Percentiles rank a stretch among this genome's conserved stretches.
These are phyloP conservation scores for Tuta absoluta DNA, from an alignment of 2,888 invertebrate species.

Conservation along the genomic window DNA sequence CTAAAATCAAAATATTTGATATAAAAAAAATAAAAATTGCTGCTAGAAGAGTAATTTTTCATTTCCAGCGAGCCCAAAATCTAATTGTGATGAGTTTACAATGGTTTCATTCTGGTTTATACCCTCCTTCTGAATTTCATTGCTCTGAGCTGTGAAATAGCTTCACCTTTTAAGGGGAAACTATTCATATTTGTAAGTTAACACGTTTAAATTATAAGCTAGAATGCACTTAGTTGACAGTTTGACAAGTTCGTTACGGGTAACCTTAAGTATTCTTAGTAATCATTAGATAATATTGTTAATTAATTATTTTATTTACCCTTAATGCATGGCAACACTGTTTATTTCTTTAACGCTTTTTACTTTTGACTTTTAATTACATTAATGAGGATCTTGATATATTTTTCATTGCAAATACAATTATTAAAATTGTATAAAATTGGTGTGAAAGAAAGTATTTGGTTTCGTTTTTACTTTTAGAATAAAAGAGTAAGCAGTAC, in stretches of 20 bases:
- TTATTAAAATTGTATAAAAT: not conserved
- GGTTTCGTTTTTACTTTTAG: too few species aligned
- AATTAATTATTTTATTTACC: conserved; percentile 4
- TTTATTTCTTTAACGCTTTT: not conserved
- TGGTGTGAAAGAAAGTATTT: not conserved
- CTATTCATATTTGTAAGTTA: not conserved
- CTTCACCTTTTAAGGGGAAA: conserved; percentile 12
- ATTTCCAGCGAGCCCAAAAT: too few species aligned
- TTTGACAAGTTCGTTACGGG: not conserved
- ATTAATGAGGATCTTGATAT: conserved; percentile 3
- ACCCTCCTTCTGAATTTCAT: not conserved
- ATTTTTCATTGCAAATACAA: conserved; percentile 8
- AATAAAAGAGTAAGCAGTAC: conserved; percentile 52
- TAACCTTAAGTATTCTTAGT: not conserved
- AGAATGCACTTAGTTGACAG: conserved; percentile 12
- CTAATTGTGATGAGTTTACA: too few species aligned
- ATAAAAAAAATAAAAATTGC: too few species aligned
- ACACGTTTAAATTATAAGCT: conserved; percentile 5
- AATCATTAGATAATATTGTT: conserved; percentile 7
- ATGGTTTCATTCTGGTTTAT: not conserved
- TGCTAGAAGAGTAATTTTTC: too few species aligned
- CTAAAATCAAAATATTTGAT: too few species aligned
- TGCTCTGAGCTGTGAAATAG: not conserved
- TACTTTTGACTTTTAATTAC: conserved; percentile 1
- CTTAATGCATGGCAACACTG: conserved; percentile 7